These are phyloP conservation scores for Mechanitis messenoides DNA, from an alignment of 2,888 invertebrate genomes.

Conservation along the genomic window DNA sequence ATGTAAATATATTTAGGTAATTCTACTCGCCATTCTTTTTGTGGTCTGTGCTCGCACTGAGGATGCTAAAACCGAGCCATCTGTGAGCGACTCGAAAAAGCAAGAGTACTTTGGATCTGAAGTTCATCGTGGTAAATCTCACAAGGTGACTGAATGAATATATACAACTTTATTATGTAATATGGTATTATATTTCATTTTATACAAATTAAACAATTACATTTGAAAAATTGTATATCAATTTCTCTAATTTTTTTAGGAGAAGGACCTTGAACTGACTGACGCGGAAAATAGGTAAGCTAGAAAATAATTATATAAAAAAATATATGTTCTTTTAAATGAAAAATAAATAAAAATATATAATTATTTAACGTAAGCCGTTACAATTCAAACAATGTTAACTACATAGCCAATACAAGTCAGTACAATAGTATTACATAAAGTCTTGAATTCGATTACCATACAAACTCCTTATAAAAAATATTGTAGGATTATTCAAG, in stretches of 20 bases:
- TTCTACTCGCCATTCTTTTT: slow-evolving; percentile 15
- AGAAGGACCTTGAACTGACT: slow-evolving; percentile 15
- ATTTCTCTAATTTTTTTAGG: slow-evolving; percentile 13
- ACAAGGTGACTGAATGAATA: slow-evolving; percentile 8
- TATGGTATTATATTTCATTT: too few relatives aligned
- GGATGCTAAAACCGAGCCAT: slow-evolving; percentile 14
- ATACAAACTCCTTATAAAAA: too few relatives aligned
- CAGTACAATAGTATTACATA: too few relatives aligned
- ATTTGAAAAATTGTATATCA: background rate
- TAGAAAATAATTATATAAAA: background rate
- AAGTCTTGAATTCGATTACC: too few relatives aligned
- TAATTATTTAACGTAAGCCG: background rate
- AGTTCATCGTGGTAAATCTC: slow-evolving; percentile 7
- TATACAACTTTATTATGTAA: too few relatives aligned
- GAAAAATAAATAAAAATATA: background rate
- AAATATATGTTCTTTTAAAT: background rate
- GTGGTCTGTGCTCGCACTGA: slow-evolving; percentile 15
- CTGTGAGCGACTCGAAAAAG: slow-evolving; percentile 16
- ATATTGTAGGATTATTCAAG: slow-evolving; percentile 48
- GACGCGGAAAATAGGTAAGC: slow-evolving; percentile 26
- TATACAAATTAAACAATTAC: too few relatives aligned
- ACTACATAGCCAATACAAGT: too few relatives aligned
- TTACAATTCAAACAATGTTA: too few relatives aligned
- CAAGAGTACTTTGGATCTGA: slow-evolving; percentile 21
- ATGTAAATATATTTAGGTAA: slow-evolving; percentile 8